Percentiles rank a stretch among this genome's conserved stretches.
These are phyloP conservation scores for Oscheius sp. DNA, from an alignment of 2,888 invertebrate species.

Conservation along the genomic window DNA sequence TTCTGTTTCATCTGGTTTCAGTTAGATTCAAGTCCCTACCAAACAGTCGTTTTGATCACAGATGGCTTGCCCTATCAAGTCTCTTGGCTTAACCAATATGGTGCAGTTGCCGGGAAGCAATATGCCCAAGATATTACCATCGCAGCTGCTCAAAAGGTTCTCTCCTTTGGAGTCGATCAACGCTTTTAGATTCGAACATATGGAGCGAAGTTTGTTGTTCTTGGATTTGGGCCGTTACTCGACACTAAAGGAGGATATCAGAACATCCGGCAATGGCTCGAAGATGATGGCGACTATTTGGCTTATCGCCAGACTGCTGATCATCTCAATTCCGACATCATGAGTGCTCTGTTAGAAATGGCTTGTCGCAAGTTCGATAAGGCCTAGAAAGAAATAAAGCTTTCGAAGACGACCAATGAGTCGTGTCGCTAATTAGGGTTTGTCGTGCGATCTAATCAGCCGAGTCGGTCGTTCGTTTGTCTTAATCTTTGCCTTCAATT, in stretches of 20 bases:
- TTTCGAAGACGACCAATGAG: no score
- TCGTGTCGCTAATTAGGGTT: not conserved
- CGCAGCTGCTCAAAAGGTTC: not conserved
- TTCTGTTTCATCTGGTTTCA: no score
- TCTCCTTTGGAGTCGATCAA: no score
- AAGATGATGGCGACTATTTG: not conserved
- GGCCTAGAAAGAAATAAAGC: not conserved
- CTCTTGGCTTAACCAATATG: not conserved
- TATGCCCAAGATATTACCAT: not conserved
- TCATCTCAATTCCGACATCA: not conserved
- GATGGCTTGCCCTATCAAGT: not conserved
- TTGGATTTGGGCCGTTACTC: not conserved
- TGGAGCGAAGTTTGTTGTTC: not conserved
- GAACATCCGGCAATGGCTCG: not conserved
- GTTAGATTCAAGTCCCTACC: not conserved
- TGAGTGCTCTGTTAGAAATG: not conserved
- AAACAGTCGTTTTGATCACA: not conserved
- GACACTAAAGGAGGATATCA: not conserved
- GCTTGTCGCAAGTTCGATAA: not conserved
- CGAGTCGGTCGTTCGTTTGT: conserved; percentile 7
- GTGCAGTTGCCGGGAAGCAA: not conserved
- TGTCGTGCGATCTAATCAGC: conserved; percentile 17
- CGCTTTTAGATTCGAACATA: no score
- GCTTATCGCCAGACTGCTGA: not conserved
- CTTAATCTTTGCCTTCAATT: conserved; percentile 15